Evolutionary conservation across 2,113 vertebrate genomes (phyloP), one percentile per base, ranked within the genome.

Genomic region (Gorsachius goisagi): DNA sequence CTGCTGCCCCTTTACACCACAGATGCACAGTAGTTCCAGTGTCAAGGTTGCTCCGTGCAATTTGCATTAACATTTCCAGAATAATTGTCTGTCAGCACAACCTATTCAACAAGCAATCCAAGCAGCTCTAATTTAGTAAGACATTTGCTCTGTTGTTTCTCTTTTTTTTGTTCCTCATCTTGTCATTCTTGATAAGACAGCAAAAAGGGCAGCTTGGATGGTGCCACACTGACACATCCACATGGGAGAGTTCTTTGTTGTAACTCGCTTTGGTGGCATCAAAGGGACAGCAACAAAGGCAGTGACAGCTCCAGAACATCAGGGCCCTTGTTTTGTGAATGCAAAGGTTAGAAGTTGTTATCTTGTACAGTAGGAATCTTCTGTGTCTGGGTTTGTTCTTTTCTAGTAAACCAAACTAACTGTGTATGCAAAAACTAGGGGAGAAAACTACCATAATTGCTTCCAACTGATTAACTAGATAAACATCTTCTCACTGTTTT

Each of bases 11-110:
- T 84, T 91, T 35, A 87, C 18, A 75, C 18, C 44, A 77, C 33
- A 84, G 71, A 91, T 30, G 32, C 60, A 69, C 78, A 88, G 83
- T 23, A 90, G 39, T 58, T 64, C 49, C 49, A 77, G 17, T 23
- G 71, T 95, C 60, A 52, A 60, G 50, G 53, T 0, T 90, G 47
- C 30, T 85, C 20, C 0, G 0, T 66, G 63, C 35, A 91, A 60
- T 79, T 75, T 81, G 84, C 37, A n/a, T 74, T 83, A 95, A 67
- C 28, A 78, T 86, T 90, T 89, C 67, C 87, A 93, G 68, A 89
- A 58, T 60, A 92, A 83, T 18, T 80, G 63, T 90, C 69, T 71
- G 82, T 88, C 90, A 92, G 44, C 60, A 84, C 26, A 74, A 72
- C 50, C 47, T 72, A 63, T 60, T 88, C 60, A 63, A 76, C 33